These are phyloP conservation scores for Aplocera efformata DNA, from an alignment of 2,888 invertebrate species.

Conservation along the genomic window DNA sequence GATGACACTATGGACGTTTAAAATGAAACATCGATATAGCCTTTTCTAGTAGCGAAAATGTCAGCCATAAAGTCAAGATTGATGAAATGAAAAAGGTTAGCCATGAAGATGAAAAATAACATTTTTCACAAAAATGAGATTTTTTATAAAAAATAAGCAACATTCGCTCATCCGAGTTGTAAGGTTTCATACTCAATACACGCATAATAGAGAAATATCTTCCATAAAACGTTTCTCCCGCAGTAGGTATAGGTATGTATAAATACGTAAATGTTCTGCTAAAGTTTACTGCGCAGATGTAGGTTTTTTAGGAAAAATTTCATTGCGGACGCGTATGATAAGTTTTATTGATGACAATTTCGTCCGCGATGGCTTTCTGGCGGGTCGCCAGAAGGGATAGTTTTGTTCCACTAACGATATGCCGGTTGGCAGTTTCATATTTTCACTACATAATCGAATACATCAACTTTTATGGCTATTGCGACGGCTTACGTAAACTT, in stretches of 20 bases:
- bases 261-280: conserved; percentile 31
- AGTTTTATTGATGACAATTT: conserved; percentile 64
- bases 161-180: neutral
- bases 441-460: conserved; percentile 24
- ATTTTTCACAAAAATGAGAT: too few relatives aligned
- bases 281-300: conserved; percentile 39
- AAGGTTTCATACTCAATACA: conserved; percentile 9
- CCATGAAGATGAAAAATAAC: too few relatives aligned
- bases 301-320: conserved; percentile 42
- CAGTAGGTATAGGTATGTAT: too few relatives aligned
- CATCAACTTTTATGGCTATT: conserved; percentile 22
- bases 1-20: too few relatives aligned
- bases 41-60: too few relatives aligned
- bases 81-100: too few relatives aligned
- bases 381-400: conserved; percentile 51
- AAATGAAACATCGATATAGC: too few relatives aligned
- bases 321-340: conserved; percentile 45
- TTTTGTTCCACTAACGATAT: conserved; percentile 48
- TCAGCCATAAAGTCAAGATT: too few relatives aligned
- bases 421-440: conserved; percentile 35
- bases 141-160: too few relatives aligned
- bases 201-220: conserved; percentile 12
- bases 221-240: conserved; percentile 31
- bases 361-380: conserved; percentile 48
- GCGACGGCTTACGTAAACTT: conserved; percentile 10